These are phyloP conservation scores for Drosophila jambulina DNA, from an alignment of 1,140 invertebrate genomes.

Conservation along the genomic window DNA sequence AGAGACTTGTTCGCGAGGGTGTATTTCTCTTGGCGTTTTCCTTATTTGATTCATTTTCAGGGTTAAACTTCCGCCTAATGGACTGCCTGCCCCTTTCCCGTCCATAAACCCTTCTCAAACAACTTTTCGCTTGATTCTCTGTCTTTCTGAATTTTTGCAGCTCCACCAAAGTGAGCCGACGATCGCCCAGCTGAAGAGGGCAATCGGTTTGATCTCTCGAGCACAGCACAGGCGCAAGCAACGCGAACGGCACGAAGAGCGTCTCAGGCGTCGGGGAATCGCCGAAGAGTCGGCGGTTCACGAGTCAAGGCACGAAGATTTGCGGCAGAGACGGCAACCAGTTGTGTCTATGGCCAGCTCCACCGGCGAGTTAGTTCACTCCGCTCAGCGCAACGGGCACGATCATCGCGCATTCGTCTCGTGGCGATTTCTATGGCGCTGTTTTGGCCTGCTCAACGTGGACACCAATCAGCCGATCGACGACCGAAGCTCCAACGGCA, in stretches of 20 bases:
- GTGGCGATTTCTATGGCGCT: slow-evolving; percentile 90
- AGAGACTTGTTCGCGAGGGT: not conserved
- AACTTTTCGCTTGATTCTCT: not conserved
- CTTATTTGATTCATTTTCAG: not conserved
- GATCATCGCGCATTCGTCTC: slow-evolving; percentile 86
- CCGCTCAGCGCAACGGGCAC: slow-evolving; percentile 74
- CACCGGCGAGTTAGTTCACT: slow-evolving; percentile 81
- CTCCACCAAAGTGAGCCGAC: slow-evolving; percentile 73
- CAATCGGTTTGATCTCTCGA: slow-evolving; percentile 66
- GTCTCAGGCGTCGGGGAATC: slow-evolving; percentile 48
- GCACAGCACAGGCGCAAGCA: slow-evolving; percentile 69
- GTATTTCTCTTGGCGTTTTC: not conserved
- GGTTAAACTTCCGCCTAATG: slow-evolving; percentile 1
- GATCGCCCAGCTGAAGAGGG: slow-evolving; percentile 75
- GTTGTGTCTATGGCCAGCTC: slow-evolving; percentile 50
- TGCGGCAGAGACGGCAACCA: slow-evolving; percentile 42
- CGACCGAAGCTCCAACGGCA: slow-evolving; percentile 86
- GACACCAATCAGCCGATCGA: slow-evolving; percentile 75
- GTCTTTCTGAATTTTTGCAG: slow-evolving; percentile 36
- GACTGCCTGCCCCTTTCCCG: not conserved
- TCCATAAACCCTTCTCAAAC: not conserved
- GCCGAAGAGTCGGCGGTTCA: slow-evolving; percentile 47
- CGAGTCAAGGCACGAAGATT: slow-evolving; percentile 31
- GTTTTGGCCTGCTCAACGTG: slow-evolving; percentile 87
- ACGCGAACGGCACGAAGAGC: slow-evolving; percentile 60